These are phyloP conservation scores for Ellobium chinense DNA, from an alignment of 2,888 invertebrate species.

Conservation along the genomic window DNA sequence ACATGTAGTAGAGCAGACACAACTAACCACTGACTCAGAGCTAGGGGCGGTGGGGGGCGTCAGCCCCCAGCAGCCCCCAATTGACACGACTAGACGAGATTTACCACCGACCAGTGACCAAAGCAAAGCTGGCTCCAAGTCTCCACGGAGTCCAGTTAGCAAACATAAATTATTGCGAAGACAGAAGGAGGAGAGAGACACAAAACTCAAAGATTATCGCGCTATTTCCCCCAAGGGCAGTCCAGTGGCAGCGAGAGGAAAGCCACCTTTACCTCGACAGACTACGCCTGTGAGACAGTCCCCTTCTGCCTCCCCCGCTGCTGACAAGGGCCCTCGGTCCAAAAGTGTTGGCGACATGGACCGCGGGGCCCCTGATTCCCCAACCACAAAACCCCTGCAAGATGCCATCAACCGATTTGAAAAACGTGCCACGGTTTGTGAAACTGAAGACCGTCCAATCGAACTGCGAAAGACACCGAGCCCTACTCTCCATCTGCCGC, in stretches of 20 bases:
- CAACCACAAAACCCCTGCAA: slow-evolving; percentile 33
- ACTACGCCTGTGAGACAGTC: slow-evolving; percentile 50
- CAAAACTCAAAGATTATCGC: slow-evolving; percentile 30
- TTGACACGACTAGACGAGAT: slow-evolving; percentile 11
- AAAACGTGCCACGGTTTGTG: slow-evolving; percentile 53
- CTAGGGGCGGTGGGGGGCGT: slow-evolving; percentile 24
- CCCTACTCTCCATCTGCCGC: slow-evolving; percentile 55
- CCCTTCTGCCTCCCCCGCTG: slow-evolving; percentile 37
- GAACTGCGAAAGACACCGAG: slow-evolving; percentile 58
- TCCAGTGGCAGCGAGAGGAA: slow-evolving; percentile 42
- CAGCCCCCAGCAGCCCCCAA: not conserved
- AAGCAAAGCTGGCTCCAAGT: slow-evolving; percentile 16
- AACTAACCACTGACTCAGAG: not conserved
- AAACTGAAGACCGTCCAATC: slow-evolving; percentile 51
- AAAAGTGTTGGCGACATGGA: slow-evolving; percentile 52
- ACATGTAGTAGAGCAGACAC: slow-evolving; percentile 33
- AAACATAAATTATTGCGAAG: slow-evolving; percentile 37
- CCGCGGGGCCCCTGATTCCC: not conserved
- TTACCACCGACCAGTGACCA: slow-evolving; percentile 43
- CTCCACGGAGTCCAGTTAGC: slow-evolving; percentile 40
- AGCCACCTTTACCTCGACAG: slow-evolving; percentile 54
- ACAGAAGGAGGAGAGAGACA: slow-evolving; percentile 49
- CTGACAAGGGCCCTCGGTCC: slow-evolving; percentile 45
- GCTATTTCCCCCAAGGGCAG: slow-evolving; percentile 48
- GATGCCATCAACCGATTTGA: slow-evolving; percentile 49